Conservation (phyloP, 2,888 invertebrate species). For the Zygothrica quintamaculata region DNA sequence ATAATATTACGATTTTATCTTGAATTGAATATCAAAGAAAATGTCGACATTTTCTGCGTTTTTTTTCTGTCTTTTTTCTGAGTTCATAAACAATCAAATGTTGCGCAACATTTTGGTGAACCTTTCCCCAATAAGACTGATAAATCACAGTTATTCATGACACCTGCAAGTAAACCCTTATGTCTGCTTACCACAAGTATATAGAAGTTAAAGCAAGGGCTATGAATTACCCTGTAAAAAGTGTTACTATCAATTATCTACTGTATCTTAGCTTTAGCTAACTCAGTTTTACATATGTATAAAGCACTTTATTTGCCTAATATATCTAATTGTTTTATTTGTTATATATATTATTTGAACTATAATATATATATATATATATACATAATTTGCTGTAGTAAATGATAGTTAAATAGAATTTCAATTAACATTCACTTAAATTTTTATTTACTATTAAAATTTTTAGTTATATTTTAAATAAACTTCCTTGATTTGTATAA, state of each 20-base stretch:
- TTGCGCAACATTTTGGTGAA: slow-evolving; percentile 49
- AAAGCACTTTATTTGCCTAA: too few relatives aligned
- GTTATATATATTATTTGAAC: background rate
- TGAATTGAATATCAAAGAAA: too few relatives aligned
- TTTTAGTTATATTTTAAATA: too few relatives aligned
- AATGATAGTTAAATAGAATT: slow-evolving; percentile 5
- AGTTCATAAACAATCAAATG: slow-evolving; percentile 28
- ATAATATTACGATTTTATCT: too few relatives aligned
- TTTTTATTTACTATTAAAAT: background rate
- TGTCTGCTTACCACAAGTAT: slow-evolving; percentile 1
- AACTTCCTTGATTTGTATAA: slow-evolving; percentile 15
- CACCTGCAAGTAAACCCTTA: slow-evolving; percentile 23
- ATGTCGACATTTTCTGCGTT: slow-evolving; percentile 21
- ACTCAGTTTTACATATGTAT: too few relatives aligned
- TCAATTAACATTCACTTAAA: background rate
- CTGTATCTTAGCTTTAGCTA: too few relatives aligned
- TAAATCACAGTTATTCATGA: slow-evolving; percentile 50
- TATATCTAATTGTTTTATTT: too few relatives aligned
- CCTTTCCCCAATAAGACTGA: background rate
- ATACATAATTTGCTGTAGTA: background rate
- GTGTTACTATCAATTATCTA: too few relatives aligned
- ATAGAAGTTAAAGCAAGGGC: background rate
- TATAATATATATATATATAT: too few relatives aligned
- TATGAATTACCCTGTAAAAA: slow-evolving; percentile 1
- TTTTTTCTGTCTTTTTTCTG: slow-evolving; percentile 60